A percentile compares a stretch with the other conserved stretches of the same genome.
These are phyloP conservation scores for Ailurus styani DNA, from an alignment of 2,113 vertebrate genomes.

Conservation along the genomic window DNA sequence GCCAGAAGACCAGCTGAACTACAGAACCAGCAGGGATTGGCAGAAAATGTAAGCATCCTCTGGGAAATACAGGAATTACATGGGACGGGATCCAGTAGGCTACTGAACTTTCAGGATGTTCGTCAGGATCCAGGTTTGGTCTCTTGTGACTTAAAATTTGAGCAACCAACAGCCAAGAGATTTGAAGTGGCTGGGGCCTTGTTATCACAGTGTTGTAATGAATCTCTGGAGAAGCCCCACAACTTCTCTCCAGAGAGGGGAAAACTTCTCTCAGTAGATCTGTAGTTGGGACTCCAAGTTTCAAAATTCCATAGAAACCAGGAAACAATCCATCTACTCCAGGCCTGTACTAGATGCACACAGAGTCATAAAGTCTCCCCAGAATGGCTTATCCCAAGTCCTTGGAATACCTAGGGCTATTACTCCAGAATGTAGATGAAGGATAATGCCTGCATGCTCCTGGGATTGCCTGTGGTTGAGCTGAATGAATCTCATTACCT, in stretches of 20 bases:
- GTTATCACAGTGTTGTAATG: not conserved
- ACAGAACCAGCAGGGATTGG: not conserved
- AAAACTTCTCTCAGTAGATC: not conserved
- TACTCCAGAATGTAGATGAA: not conserved
- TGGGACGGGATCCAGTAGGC: not conserved
- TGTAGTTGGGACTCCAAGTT: not conserved
- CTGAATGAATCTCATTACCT: not conserved
- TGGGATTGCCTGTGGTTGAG: not conserved
- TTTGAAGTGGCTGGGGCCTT: constrained; percentile 23
- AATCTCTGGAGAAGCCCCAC: constrained; percentile 20
- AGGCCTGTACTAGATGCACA: not conserved
- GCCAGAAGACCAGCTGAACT: not conserved
- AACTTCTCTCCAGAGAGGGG: not conserved
- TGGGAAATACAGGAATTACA: not conserved
- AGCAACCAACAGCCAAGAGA: constrained; percentile 26
- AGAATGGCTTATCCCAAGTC: not conserved
- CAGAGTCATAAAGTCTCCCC: not conserved
- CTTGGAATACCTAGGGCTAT: not conserved
- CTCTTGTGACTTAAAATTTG: not conserved
- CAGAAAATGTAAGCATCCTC: not conserved
- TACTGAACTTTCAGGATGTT: not conserved
- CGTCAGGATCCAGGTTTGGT: not conserved
- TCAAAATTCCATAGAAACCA: not conserved
- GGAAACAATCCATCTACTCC: not conserved
- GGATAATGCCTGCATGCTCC: not conserved